Conservation (phyloP, 2,888 invertebrate species). For the Allolobophora icterica region DNA sequence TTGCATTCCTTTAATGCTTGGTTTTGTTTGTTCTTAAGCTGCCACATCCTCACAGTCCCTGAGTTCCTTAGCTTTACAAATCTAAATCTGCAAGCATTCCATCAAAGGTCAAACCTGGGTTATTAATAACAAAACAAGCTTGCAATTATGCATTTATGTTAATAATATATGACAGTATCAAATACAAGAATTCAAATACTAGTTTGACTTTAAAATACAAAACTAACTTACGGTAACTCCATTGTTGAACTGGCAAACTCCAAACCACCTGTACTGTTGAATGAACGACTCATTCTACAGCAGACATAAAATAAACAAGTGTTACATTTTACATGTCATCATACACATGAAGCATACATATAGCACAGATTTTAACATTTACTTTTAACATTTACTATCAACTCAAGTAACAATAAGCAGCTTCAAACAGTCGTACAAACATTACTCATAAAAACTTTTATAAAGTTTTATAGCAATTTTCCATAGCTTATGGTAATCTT, state of each 20-base stretch:
- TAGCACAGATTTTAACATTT: neutral
- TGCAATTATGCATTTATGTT: neutral
- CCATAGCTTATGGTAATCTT: neutral
- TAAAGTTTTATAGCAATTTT: neutral
- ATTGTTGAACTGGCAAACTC: constrained; percentile 13
- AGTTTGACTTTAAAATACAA: neutral
- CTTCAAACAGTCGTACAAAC: neutral
- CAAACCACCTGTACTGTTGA: constrained; percentile 13
- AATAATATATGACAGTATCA: neutral
- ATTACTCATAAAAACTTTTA: neutral
- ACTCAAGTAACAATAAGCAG: neutral
- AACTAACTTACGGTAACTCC: neutral
- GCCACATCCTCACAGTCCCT: neutral
- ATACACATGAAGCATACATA: neutral
- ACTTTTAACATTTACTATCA: neutral
- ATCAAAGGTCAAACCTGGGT: neutral
- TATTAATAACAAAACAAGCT: neutral
- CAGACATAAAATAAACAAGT: neutral
- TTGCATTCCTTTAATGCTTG: neutral
- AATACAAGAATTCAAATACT: neutral
- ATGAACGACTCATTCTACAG: constrained; percentile 18
- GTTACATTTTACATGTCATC: too few species aligned
- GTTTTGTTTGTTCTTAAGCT: neutral
- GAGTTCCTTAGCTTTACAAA: neutral
- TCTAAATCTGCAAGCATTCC: neutral